These are phyloP conservation scores for Rhamnusium bicolor DNA, from an alignment of 2,888 invertebrate genomes.

Conservation along the genomic window DNA sequence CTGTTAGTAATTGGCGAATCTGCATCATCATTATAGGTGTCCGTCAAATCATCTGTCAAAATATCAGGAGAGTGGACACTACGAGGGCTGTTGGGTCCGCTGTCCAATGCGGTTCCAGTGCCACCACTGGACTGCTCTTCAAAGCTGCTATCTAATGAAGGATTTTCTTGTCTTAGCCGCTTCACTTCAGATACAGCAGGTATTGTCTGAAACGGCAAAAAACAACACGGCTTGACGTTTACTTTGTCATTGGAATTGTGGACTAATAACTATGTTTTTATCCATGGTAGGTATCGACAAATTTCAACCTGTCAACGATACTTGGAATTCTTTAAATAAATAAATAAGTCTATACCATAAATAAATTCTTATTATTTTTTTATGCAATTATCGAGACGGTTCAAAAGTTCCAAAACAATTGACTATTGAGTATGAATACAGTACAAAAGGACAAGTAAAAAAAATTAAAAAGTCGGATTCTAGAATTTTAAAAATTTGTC, in stretches of 20 bases:
- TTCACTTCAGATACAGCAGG: constrained; percentile 65
- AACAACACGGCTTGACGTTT: constrained; percentile 13
- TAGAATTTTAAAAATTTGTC: no score
- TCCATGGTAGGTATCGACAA: no score
- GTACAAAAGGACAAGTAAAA: no score
- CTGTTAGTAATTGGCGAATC: constrained; percentile 65
- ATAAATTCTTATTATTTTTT: no score
- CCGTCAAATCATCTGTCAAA: constrained; percentile 61
- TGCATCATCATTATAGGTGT: constrained; percentile 65
- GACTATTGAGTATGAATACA: no score
- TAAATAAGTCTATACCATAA: no score
- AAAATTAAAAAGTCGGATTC: constrained; percentile 42
- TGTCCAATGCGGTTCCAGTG: constrained; percentile 60
- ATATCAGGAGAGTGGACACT: constrained; percentile 65
- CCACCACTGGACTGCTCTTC: constrained; percentile 56
- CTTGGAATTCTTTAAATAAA: not conserved
- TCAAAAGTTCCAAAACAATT: no score
- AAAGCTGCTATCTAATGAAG: constrained; percentile 49
- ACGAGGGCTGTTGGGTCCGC: constrained; percentile 72
- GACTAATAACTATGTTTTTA: not conserved
- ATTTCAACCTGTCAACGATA: not conserved
- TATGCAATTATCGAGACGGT: no score
- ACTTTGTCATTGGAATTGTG: not conserved
- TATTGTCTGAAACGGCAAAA: constrained; percentile 66
- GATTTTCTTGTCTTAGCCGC: constrained; percentile 54